These are phyloP conservation scores for Thermophis baileyi DNA, from an alignment of 2,113 vertebrate genomes.

Conservation along the genomic window DNA sequence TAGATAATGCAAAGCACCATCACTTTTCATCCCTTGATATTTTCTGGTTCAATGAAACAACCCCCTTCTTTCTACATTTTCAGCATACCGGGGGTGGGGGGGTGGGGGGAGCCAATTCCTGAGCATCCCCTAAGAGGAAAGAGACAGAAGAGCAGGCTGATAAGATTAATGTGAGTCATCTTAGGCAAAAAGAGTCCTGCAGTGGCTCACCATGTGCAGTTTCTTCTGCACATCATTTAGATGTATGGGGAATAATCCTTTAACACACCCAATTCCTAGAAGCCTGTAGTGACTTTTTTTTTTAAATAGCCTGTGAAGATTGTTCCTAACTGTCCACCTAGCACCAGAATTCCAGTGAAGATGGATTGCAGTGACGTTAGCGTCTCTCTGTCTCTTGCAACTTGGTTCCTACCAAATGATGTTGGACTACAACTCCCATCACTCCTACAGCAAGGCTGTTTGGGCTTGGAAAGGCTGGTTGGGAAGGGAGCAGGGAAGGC, in stretches of 20 bases:
- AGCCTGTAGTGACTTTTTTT: not conserved
- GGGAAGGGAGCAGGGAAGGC: not conserved
- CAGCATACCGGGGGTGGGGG: not conserved
- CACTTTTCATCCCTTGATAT: not conserved
- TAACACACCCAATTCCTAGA: not conserved
- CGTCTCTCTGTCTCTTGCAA: not conserved
- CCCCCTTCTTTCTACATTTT: not conserved
- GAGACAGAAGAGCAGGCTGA: not conserved
- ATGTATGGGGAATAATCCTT: not conserved
- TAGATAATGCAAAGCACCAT: not conserved
- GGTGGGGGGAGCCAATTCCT: conserved; percentile 21
- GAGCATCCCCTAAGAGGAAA: not conserved
- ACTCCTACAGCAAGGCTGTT: not conserved
- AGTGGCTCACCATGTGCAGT: not conserved
- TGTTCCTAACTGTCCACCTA: not conserved
- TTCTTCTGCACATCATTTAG: not conserved
- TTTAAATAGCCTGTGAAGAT: not conserved
- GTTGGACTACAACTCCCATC: not conserved
- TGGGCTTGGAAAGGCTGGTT: not conserved
- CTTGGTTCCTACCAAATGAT: not conserved
- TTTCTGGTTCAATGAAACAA: not conserved
- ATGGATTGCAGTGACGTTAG: not conserved
- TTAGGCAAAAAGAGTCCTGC: not conserved
- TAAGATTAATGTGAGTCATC: not conserved
- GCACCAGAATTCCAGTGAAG: not conserved